Base-by-base conservation (phyloP, 2,113 vertebrate species). In the Dascyllus trimaculatus region DNA sequence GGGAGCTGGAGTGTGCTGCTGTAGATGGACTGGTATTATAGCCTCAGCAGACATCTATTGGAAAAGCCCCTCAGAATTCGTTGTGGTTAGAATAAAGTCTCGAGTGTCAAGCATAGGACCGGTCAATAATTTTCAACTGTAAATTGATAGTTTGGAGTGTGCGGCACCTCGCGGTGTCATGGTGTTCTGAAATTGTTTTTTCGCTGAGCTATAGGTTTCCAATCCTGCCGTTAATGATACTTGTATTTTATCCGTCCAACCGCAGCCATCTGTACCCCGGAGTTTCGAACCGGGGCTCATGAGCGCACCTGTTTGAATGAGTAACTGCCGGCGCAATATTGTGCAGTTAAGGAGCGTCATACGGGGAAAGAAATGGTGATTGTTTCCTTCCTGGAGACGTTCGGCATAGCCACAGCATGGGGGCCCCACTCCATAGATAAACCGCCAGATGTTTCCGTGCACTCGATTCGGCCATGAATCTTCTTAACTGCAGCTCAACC, bases 1-100 rank as follows among this genome's bases (percentile, higher is more conserved):
- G 71, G 78, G 81, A 87, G 84, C 78, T 78, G 70, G 54, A 88
- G 75, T 76, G 81, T 70, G 76, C 67, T 58, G 74, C 75, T 65
- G 59, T 54, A 81, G 85, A 90, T 87, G 66, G 78, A 86, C 78
- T 85, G 29, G 74, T 61, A 73, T 83, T 84, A 88, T 62, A 65
- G 84, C 65, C 63, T 78, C 74, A 26, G 80, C 78, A 81, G 78
- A 88, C 85, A 73, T 85, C 82, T 88, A 82, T 85, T 86, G 78
- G 83, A 91, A 93, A 90, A 84, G 81, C 75, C 85, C 78, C 40
- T 82, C 74, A 69, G 88, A 89, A 88, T 87, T 85, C 17, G 54
- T 75, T 76, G 74, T 74, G 78, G 86, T 89, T 91, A 75, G 71
- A 86, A 88, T 88, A 84, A 88, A 85, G 88, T 85, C 85, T 69